A percentile compares a stretch with the other conserved stretches of the same genome.
These are phyloP conservation scores for Hyperoplus lanceolatus DNA, from an alignment of 2,797 vertebrate species.

Conservation along the genomic window DNA sequence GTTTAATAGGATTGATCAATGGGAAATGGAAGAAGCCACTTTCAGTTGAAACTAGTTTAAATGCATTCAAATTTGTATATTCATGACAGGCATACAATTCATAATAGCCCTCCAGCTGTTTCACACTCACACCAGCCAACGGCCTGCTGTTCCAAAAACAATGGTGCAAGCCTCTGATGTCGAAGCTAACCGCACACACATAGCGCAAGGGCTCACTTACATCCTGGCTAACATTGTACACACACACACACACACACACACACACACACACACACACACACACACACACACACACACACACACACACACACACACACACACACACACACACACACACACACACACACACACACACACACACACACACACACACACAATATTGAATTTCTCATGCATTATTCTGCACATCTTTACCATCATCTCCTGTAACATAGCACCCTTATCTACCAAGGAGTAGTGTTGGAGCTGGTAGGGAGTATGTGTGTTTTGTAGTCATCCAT, in stretches of 20 bases:
- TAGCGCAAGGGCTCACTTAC: conserved; percentile 1
- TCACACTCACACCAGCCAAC: conserved; percentile 1
- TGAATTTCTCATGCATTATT: conserved; percentile 56
- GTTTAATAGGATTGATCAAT: conserved; percentile 19
- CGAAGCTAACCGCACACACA: conserved; percentile 28
- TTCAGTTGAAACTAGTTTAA: conserved; percentile 36
- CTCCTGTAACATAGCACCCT: conserved; percentile 55
- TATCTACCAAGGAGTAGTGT: conserved; percentile 23
- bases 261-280: conserved; percentile 21
- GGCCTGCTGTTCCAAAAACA: conserved; percentile 29
- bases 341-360: no score
- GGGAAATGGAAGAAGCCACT: not conserved
- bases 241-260: conserved; percentile 16
- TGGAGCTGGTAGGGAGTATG: conserved; percentile 17
- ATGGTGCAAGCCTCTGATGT: conserved; percentile 26
- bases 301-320: conserved; percentile 20
- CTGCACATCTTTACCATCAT: conserved; percentile 30
- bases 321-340: conserved; percentile 5
- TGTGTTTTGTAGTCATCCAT: not conserved
- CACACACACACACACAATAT: conserved; percentile 37
- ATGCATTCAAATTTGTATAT: conserved; percentile 43
- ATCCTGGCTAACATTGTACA: conserved; percentile 10
- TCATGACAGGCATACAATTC: conserved; percentile 22
- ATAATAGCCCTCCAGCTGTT: conserved; percentile 32
- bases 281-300: conserved; percentile 8